These are phyloP conservation scores for Furcifer pardalis DNA, from an alignment of 2,797 vertebrate species.

Conservation along the genomic window DNA sequence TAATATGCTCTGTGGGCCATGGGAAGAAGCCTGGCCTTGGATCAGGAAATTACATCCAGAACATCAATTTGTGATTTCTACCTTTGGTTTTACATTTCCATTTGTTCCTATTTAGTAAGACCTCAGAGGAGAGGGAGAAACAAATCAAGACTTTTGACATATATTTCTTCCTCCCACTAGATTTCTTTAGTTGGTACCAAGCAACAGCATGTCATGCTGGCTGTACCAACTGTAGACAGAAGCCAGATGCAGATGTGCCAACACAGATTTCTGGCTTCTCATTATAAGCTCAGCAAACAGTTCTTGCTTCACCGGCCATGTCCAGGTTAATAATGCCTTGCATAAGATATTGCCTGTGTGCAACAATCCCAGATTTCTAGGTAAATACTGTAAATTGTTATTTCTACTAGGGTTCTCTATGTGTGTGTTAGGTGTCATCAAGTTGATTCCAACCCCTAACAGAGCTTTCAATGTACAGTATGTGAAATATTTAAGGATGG, in stretches of 20 bases:
- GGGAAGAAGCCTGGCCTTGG: not conserved
- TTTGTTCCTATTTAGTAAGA: not conserved
- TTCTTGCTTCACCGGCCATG: constrained; percentile 30
- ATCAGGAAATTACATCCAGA: not conserved
- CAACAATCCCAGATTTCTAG: constrained; percentile 6
- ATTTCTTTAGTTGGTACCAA: constrained; percentile 24
- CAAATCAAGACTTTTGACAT: not conserved
- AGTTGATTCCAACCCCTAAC: too few species aligned
- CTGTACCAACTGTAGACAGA: constrained; percentile 37
- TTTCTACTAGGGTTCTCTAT: too few species aligned
- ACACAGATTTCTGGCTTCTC: constrained; percentile 12
- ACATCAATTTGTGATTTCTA: not conserved
- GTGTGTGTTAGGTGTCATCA: too few species aligned
- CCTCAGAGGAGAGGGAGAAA: not conserved
- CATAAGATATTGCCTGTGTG: constrained; percentile 22
- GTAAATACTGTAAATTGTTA: not conserved
- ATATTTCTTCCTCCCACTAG: not conserved
- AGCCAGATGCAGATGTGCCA: constrained; percentile 41
- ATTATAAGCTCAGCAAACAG: constrained; percentile 45
- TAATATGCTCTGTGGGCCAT: not conserved
- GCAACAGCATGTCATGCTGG: not conserved
- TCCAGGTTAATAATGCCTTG: constrained; percentile 26
- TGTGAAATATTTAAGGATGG: too few species aligned
- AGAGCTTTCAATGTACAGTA: too few species aligned
- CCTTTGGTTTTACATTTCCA: not conserved